Percentiles rank a stretch among this genome's conserved stretches.
Evolutionary conservation across 2,113 vertebrate genomes (phyloP).

Genomic region (Muntiacus reevesi): DNA sequence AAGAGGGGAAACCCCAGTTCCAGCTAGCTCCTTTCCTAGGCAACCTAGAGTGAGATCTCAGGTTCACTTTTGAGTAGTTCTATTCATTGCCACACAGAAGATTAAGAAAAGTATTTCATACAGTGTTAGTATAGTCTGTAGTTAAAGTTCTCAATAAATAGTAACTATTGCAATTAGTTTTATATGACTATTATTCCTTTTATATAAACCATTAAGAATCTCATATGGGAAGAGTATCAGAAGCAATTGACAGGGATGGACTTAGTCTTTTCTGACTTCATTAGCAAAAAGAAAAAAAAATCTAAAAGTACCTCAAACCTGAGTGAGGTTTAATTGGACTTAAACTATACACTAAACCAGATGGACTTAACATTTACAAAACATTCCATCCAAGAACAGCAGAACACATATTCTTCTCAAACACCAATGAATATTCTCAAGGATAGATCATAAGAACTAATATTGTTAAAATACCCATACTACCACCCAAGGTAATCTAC

Average conservation of each 20-base stretch:
- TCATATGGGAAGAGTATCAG: neutral
- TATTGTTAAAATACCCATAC: neutral
- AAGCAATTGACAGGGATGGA: neutral
- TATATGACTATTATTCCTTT: neutral
- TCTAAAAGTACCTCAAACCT: neutral
- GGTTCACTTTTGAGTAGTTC: neutral
- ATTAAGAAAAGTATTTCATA: neutral
- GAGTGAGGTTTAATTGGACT: neutral
- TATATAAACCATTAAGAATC: neutral
- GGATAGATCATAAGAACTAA: neutral
- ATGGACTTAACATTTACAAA: neutral
- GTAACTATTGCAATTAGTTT: neutral
- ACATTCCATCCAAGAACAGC: neutral
- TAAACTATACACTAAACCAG: neutral
- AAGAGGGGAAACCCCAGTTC: neutral
- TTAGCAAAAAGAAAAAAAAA: neutral
- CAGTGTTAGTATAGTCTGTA: neutral
- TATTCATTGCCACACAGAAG: neutral
- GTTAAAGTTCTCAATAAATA: neutral
- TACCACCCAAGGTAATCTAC: neutral
- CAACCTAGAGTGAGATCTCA: neutral
- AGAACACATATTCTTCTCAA: neutral
- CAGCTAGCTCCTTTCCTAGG: neutral
- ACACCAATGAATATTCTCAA: neutral
- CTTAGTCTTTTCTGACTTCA: neutral